These are phyloP conservation scores for Drosophila helvetica DNA, from an alignment of 2,888 invertebrate genomes.

Conservation along the genomic window DNA sequence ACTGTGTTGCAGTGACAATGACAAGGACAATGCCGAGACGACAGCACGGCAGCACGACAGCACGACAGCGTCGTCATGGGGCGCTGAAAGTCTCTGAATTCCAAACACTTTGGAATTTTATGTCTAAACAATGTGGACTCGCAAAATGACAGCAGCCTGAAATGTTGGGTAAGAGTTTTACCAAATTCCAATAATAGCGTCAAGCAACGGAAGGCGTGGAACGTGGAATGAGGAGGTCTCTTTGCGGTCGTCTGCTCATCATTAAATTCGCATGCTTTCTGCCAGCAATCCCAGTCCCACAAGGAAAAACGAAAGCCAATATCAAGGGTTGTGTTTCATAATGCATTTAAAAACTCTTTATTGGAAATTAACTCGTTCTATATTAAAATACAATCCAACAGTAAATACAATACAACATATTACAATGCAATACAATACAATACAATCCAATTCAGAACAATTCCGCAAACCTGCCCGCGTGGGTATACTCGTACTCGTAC, in stretches of 20 bases:
- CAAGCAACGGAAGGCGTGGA: conserved; percentile 1
- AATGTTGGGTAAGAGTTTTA: conserved; percentile 70
- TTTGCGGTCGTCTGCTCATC: conserved; percentile 2
- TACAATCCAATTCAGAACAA: conserved; percentile 52
- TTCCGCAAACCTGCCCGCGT: conserved; percentile 33
- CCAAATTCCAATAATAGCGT: conserved; percentile 63
- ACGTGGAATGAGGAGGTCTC: conserved; percentile 9
- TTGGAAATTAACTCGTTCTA: conserved; percentile 73
- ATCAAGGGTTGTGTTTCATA: conserved; percentile 38
- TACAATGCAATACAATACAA: conserved; percentile 77
- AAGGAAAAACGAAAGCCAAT: conserved; percentile 2
- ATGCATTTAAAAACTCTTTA: conserved; percentile 78
- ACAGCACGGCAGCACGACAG: not conserved
- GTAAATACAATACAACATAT: conserved; percentile 79
- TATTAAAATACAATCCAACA: conserved; percentile 80
- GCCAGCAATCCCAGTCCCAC: conserved; percentile 1
- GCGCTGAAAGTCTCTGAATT: conserved; percentile 57
- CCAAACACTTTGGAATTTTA: conserved; percentile 75
- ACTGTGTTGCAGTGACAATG: conserved; percentile 14
- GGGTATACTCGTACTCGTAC: conserved; percentile 21
- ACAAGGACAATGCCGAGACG: not conserved
- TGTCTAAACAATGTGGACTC: conserved; percentile 72
- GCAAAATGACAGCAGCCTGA: conserved; percentile 67
- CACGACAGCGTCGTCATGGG: conserved; percentile 25
- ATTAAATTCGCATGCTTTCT: conserved; percentile 2